Evolutionary conservation across 2,797 vertebrate species (phyloP).

Genomic region (Silurus aristotelis): DNA sequence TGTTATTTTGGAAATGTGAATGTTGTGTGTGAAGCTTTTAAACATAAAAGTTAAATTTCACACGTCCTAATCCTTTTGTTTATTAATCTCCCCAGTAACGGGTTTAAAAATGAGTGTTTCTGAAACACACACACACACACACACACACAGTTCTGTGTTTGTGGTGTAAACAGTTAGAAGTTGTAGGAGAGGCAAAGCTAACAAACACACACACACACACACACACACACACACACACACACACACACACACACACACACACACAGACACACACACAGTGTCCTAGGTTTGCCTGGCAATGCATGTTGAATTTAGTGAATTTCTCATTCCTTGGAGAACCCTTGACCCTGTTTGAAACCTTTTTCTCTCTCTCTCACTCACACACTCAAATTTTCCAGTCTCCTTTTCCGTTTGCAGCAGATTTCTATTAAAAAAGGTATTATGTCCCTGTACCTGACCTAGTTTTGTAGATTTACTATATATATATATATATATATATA

Average conservation of each 20-base stretch:
- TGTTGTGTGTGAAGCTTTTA: background rate
- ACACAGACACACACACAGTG: conserved; percentile 1
- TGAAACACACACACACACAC: conserved; percentile 34
- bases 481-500: too few species aligned
- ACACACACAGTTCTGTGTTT: conserved; percentile 36
- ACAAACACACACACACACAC: conserved; percentile 19
- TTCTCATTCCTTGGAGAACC: conserved; percentile 21
- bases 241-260: conserved; percentile 4
- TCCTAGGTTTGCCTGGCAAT: background rate
- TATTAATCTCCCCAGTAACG: conserved; percentile 28
- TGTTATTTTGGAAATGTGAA: background rate
- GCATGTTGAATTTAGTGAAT: conserved; percentile 1
- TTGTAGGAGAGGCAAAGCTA: conserved; percentile 31
- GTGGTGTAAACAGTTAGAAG: conserved; percentile 45
- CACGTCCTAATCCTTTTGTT: background rate
- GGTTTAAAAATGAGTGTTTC: conserved; percentile 23
- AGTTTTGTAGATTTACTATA: too few species aligned
- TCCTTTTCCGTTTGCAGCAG: background rate
- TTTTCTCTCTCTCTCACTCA: background rate
- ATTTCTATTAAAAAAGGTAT: too few species aligned
- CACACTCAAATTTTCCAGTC: background rate
- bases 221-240: conserved; percentile 28
- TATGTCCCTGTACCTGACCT: too few species aligned
- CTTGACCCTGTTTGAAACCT: background rate
- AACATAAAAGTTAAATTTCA: background rate